Base-by-base conservation (phyloP, 2,797 vertebrate species). In the Peromyscus attwateri region DNA sequence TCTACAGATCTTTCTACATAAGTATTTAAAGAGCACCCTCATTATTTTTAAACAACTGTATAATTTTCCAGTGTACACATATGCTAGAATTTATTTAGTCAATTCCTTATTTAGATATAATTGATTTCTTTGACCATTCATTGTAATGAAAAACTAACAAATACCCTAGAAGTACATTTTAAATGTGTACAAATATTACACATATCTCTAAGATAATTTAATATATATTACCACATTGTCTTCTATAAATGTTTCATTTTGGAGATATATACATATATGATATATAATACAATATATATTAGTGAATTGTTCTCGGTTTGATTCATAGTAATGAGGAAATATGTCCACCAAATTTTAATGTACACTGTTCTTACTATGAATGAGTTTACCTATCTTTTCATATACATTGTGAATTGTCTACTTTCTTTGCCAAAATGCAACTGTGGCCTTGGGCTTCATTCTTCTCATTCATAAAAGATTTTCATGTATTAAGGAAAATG, bases 281-380 rank as follows among this genome's bases (percentile, higher is more conserved):
- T 27, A 80, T 21, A 55, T n/a, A 80, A 82, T 37, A 16, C 40
- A 82, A 52, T 13, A 55, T 57, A 43, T 83, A 64, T 62, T 31
- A 29, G 27, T 64, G 25, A 1, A 49, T 68, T 82, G 6, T 77
- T 92, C 21, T 64, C 37, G 4, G 25, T 5, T 40, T 60, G 27
- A 77, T 88, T 93, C 27, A 57, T 19, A 88, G 52, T 60, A 71
- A 95, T 84, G 87, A 64, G 23, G 68, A 96, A 81, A 21, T 52
- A 52, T 66, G 17, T 13, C 21, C 2, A 37, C 34, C 43, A 83
- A 31, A 91, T 52, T 14, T 85, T 60, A 88, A 84, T 37, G 64
- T 76, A n/a, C 21, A 66, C 81, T 89, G 90, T 73, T 64, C 55
- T 73, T 77, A 55, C 1, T 55, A n/a, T 49, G 43, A 97, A 96